Conservation (phyloP, 2,113 vertebrate species). For the Bombycilla garrulus region DNA sequence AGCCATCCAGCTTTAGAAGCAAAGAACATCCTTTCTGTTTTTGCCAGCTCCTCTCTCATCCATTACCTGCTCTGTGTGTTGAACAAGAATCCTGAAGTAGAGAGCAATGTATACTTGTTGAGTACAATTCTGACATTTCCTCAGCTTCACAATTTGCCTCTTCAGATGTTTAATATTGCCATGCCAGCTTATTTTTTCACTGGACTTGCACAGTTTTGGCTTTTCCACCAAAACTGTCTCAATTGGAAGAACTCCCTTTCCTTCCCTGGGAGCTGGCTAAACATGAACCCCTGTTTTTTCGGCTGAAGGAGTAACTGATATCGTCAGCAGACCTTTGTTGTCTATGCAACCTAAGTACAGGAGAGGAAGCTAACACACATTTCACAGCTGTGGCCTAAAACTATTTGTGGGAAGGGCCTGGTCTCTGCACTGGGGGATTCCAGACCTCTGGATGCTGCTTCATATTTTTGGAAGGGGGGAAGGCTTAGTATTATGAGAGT, state of each 20-base stretch:
- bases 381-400: background rate
- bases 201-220: background rate
- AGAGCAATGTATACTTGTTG: background rate
- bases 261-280: background rate
- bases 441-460: background rate
- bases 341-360: background rate
- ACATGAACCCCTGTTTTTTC: background rate
- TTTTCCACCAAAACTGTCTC: background rate
- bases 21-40: background rate
- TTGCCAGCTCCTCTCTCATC: background rate
- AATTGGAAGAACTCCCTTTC: background rate
- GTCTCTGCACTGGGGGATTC: background rate
- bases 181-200: background rate
- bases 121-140: background rate
- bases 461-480: background rate
- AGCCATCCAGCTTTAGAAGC: background rate
- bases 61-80: background rate
- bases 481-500: background rate
- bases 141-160: background rate
- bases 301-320: background rate
- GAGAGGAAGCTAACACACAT: background rate
- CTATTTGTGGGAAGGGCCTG: background rate
- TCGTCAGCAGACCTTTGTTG: accelerated
- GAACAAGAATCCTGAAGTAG: background rate
- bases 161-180: background rate